A percentile compares a stretch with the other conserved stretches of the same genome.
phyloP scores from a whole-genome alignment of 2,797 vertebrate genomes.

The Mus caroli region DNA sequence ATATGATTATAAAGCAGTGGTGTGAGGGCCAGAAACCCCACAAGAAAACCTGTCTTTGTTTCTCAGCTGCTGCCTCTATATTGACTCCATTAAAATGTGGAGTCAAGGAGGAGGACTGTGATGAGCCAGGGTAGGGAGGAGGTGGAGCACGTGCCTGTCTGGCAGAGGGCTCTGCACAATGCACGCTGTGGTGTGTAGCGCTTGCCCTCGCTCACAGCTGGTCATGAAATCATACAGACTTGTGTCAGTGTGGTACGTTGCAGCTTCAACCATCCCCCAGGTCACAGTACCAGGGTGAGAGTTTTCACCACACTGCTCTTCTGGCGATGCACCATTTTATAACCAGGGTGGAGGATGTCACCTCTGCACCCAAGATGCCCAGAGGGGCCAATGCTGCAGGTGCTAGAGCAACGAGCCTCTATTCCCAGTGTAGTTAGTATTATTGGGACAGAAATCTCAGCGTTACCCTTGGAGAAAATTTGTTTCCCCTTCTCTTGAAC shows the following conservation, averaged over 20 bases:
- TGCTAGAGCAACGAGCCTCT: neutral
- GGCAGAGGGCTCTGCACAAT: neutral
- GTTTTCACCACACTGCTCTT: neutral
- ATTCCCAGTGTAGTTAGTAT: neutral
- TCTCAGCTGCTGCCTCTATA: neutral
- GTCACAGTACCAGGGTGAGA: neutral
- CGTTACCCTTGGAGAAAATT: neutral
- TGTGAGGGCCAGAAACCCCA: neutral
- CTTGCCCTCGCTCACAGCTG: neutral
- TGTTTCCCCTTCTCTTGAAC: neutral
- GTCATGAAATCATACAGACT: slow-evolving; percentile 11
- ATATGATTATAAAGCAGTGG: neutral
- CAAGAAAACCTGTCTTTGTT: neutral
- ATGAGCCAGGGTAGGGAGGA: neutral
- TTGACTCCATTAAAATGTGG: neutral
- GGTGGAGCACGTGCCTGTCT: neutral
- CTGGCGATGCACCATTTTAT: neutral
- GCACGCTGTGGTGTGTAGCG: neutral
- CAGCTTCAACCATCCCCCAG: neutral
- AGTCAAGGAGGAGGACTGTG: neutral
- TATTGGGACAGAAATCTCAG: neutral
- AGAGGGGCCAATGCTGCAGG: neutral
- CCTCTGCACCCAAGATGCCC: neutral
- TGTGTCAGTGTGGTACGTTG: neutral
- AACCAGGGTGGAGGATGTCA: neutral